Evolutionary conservation across 2,888 invertebrate genomes (phyloP), one percentile per base, ranked within the genome.

Genomic region (Pristionchus fissidentatus): DNA sequence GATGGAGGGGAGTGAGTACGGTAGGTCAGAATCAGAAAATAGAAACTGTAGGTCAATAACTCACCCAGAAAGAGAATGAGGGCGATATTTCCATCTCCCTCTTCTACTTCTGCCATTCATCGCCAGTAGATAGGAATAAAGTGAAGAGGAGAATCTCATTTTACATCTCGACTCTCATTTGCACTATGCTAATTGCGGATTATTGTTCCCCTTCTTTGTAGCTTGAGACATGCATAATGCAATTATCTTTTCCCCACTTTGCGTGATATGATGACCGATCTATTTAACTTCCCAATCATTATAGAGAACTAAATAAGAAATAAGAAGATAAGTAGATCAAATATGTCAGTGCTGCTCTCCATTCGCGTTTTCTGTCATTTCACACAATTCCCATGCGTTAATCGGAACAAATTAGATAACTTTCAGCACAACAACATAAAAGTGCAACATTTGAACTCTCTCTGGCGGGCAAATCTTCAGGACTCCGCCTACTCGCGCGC

Each of bases 11-110:
- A n/a, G n/a, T n/a, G n/a, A n/a, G 3, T 38, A 70, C 70, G 43
- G 70, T 70, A 70, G 70, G 26, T 26, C 26, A 43, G 43, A 26
- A 41, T n/a, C 5, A n/a, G n/a, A 60, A 2, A 13, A 35, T 15
- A 62, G 35, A 26, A n/a, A 43, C 38, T 2, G 26, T n/a, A n/a
- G n/a, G n/a, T n/a, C n/a, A 32, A 49, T 19, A 49, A 77, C 75
- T 49, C 1, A 77, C 75, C 29, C 29, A 77, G 49, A 35, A 77
- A 77, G 22, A 77, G 75, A 77, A 77, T 77, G 46, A 77, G 49
- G 75, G 49, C 75, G 75, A 77, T 52, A 77, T 46, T 77, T 77
- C 49, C 49, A 77, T 49, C 75, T 77, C 49, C 49, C 10, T n/a
- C 46, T 22, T 49, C 35, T 41, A 32, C 32, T 15, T 77, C 75